Conservation (phyloP, 2,113 vertebrate species). For the Cettia cetti region DNA sequence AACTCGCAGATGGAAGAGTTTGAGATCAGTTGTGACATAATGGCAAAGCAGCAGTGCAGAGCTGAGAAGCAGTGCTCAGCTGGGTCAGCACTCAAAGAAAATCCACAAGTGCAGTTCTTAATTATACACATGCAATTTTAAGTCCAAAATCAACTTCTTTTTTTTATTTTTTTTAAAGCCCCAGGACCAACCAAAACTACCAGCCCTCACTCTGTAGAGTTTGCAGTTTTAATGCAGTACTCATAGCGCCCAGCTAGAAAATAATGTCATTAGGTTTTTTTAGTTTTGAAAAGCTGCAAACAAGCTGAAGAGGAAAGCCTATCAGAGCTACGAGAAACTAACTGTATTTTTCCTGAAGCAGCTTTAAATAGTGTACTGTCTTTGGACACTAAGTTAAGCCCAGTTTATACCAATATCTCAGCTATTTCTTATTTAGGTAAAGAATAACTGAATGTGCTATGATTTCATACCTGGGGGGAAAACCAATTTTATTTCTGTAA, state of each 20-base stretch:
- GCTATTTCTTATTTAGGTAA: neutral
- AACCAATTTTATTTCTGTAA: neutral
- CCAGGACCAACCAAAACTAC: neutral
- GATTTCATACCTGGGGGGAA: neutral
- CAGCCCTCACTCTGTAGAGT: neutral
- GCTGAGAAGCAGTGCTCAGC: neutral
- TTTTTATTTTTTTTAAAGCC: neutral
- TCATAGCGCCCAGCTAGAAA: neutral
- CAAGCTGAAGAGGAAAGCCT: neutral
- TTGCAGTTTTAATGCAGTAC: neutral
- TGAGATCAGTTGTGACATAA: conserved; percentile 22
- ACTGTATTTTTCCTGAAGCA: conserved; percentile 38
- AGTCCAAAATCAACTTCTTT: neutral
- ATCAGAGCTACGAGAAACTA: conserved; percentile 13
- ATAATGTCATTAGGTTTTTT: conserved; percentile 21
- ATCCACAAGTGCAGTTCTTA: conserved; percentile 10
- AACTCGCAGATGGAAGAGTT: conserved; percentile 34
- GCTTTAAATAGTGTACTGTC: neutral
- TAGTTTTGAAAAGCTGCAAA: neutral
- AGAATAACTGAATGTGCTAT: neutral
- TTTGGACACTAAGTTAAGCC: neutral
- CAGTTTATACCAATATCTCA: neutral
- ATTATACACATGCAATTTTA: neutral
- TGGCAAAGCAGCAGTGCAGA: neutral
- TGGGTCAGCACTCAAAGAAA: neutral